These are phyloP conservation scores for Atta texana DNA, from an alignment of 1,140 invertebrate species.

Conservation along the genomic window DNA sequence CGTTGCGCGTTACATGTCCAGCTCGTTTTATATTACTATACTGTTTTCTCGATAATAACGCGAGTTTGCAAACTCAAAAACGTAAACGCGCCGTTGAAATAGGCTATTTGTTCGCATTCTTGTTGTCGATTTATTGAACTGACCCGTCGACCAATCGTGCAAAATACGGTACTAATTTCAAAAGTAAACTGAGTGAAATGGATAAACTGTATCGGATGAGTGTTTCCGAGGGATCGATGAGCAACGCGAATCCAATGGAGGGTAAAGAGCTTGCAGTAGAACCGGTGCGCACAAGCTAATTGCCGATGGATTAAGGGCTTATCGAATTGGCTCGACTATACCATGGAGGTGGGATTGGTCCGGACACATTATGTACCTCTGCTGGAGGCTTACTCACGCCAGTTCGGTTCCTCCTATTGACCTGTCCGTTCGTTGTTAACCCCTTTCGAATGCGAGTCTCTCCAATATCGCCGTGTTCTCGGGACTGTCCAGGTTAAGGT, in stretches of 20 bases:
- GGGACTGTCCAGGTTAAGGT: constrained; percentile 58
- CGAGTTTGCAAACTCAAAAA: neutral
- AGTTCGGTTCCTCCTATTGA: constrained; percentile 32
- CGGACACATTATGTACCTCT: constrained; percentile 60
- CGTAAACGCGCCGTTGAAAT: neutral
- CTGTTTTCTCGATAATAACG: neutral
- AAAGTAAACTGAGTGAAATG: constrained; percentile 39
- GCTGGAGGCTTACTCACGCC: constrained; percentile 26
- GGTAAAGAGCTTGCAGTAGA: constrained; percentile 44
- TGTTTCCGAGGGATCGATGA: constrained; percentile 33
- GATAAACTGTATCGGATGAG: constrained; percentile 53
- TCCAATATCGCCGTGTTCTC: constrained; percentile 2
- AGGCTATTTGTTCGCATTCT: neutral
- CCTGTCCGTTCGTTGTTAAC: constrained; percentile 31
- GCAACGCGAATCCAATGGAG: constrained; percentile 1
- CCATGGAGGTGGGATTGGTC: constrained; percentile 56
- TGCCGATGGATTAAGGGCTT: constrained; percentile 80
- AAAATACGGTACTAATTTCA: constrained; percentile 24
- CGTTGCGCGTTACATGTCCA: neutral
- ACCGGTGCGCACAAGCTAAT: constrained; percentile 71
- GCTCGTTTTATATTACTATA: neutral
- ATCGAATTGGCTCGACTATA: constrained; percentile 72
- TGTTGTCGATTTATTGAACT: constrained; percentile 41
- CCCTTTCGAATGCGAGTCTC: constrained; percentile 4
- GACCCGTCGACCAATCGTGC: neutral